These are phyloP conservation scores for Stigmatopora argus DNA, from an alignment of 2,113 vertebrate genomes.

Conservation along the genomic window DNA sequence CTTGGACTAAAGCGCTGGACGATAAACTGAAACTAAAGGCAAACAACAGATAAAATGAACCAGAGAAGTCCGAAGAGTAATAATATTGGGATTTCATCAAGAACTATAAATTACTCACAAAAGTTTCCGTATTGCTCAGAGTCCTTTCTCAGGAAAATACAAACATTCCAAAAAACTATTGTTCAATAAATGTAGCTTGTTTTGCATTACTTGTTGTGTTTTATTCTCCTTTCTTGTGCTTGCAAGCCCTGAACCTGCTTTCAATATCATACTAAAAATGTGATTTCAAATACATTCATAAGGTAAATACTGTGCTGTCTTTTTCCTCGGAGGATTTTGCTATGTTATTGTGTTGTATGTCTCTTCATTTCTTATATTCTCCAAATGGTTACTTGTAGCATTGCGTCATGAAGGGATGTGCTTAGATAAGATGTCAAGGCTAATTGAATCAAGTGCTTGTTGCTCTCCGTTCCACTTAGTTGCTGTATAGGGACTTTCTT, in stretches of 20 bases:
- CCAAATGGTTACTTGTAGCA: neutral
- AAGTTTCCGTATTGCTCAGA: neutral
- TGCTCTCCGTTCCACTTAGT: neutral
- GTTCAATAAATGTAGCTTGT: neutral
- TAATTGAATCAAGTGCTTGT: neutral
- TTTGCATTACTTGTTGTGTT: neutral
- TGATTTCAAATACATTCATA: neutral
- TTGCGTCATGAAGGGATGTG: neutral
- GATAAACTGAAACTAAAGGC: neutral
- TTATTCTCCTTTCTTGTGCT: neutral
- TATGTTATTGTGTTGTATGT: neutral
- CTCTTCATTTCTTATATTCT: neutral
- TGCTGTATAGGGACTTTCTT: neutral
- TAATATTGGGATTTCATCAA: neutral
- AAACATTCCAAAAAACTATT: neutral
- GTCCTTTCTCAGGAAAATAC: neutral
- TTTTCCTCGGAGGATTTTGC: neutral
- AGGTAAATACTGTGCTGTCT: neutral
- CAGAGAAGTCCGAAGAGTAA: neutral
- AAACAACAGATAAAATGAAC: neutral
- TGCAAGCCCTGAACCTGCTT: neutral
- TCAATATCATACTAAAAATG: neutral
- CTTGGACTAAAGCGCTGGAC: slow-evolving; percentile 1
- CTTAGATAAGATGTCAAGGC: neutral
- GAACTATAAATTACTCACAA: neutral